A percentile compares a stretch with the other conserved stretches of the same genome.
Conservation (phyloP, 2,888 invertebrate genomes). For the Orthonychiurus folsomi region DNA sequence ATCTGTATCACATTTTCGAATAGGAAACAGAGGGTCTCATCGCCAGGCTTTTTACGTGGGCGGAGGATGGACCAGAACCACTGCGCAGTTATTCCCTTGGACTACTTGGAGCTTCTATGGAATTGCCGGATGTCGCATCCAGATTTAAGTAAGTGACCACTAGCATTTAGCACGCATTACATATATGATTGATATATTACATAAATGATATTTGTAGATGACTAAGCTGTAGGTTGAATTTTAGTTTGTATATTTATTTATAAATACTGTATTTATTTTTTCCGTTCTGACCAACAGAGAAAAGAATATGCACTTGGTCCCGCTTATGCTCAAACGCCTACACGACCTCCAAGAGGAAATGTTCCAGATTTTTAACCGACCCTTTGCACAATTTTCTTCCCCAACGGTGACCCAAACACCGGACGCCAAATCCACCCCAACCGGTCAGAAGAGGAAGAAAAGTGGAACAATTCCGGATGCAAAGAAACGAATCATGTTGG, state of each 20-base stretch:
- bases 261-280: too few relatives aligned
- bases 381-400: constrained; percentile 51
- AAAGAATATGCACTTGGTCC: constrained; percentile 54
- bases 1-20: constrained; percentile 15
- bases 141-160: constrained; percentile 60
- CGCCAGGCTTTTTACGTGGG: constrained; percentile 78
- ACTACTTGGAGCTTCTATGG: constrained; percentile 89
- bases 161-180: neutral
- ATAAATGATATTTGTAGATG: neutral
- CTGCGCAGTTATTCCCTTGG: constrained; percentile 90
- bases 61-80: constrained; percentile 76
- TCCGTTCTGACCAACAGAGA: constrained; percentile 21
- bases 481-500: constrained; percentile 3
- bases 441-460: neutral
- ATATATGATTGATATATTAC: neutral
- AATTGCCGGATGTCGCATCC: constrained; percentile 87
- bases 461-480: neutral
- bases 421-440: neutral
- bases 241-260: too few relatives aligned
- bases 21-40: constrained; percentile 79
- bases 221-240: too few relatives aligned
- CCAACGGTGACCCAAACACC: neutral
- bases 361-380: constrained; percentile 45
- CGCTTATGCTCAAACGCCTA: constrained; percentile 74
- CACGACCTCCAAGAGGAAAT: constrained; percentile 60